Evolutionary conservation across 2,797 vertebrate genomes (phyloP), one percentile per base, ranked within the genome.

Genomic region (Hippopotamyrus pictus): DNA sequence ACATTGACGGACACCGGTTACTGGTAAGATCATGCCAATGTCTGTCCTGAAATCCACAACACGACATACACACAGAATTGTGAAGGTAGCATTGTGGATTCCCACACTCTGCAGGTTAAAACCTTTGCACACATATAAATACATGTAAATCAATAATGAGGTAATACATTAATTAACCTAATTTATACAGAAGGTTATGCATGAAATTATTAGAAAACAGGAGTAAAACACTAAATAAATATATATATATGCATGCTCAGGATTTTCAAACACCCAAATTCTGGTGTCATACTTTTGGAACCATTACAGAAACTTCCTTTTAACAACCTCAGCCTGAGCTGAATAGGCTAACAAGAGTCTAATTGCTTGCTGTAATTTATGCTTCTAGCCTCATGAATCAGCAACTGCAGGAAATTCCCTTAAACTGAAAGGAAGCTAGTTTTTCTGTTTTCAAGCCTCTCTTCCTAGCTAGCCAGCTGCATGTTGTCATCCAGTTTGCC

Each of bases 1-100:
- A 90, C 50, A 96, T 98, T 44, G 93, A 94, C 84, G 97, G 98
- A 89, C 93, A 92, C 50, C 94, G 69, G 88, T 92, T 98, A 91
- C 91, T 98, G 97, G 97, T 97, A 95, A 96, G 97, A 94, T 87
- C 0, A 6, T 33, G 53, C 12, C 29, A 12, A 57, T 14, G 25
- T 53, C 25, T 17, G 33, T 86, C 9, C 33, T 51, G 17, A 22
- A 48, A 51, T 85, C 25, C 22, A 46, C 37, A n/a, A 51, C n/a
- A 85, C 7, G 2, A 29, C 14, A 29, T 29, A 51, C 22, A 29
- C 46, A 86, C 25, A 25, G 17, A 86, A 29, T 86, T 33, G 50
- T 48, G 1, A 51, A 25, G 25, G 11, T 5, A 33, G 17, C 25
- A 37, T 33, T 48, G n/a, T 46, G 3, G 44, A 48, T 25, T 48